Evolutionary conservation across 2,113 vertebrate species (phyloP).

Genomic region (Gasterosteus nipponicus): DNA sequence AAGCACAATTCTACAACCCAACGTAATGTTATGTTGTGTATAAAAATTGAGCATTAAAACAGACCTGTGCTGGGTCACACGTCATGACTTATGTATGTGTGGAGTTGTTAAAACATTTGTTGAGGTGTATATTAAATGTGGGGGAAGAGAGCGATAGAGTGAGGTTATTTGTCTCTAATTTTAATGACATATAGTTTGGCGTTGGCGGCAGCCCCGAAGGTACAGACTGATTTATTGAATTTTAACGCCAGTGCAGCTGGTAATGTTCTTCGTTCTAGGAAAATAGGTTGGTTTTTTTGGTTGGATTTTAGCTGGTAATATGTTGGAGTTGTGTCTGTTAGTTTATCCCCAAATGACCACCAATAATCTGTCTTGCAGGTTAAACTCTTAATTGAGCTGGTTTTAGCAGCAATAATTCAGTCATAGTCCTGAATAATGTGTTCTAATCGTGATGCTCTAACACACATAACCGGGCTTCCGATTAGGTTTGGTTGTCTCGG

Average conservation of each 20-base stretch:
- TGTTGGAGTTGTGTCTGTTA: background rate
- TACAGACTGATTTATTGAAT: too few relatives aligned
- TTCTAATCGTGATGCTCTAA: background rate
- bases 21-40: conserved; percentile 9
- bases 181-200: background rate
- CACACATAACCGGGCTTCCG: background rate
- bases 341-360: background rate
- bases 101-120: background rate
- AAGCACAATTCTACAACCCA: conserved; percentile 11
- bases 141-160: background rate
- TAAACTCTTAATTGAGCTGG: background rate
- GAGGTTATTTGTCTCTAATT: conserved; percentile 4
- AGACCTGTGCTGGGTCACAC: conserved; percentile 17
- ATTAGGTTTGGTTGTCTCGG: background rate
- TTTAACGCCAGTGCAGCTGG: too few relatives aligned
- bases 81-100: background rate
- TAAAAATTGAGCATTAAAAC: conserved; percentile 18
- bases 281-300: background rate
- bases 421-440: conserved; percentile 5
- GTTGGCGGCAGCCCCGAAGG: background rate
- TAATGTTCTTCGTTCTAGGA: too few relatives aligned
- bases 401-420: conserved; percentile 7
- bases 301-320: background rate
- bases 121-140: background rate
- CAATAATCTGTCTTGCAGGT: background rate